Evolutionary conservation across 2,888 invertebrate species (phyloP), one percentile per base, ranked within the genome.

Genomic region (Stictocephala bisonia): DNA sequence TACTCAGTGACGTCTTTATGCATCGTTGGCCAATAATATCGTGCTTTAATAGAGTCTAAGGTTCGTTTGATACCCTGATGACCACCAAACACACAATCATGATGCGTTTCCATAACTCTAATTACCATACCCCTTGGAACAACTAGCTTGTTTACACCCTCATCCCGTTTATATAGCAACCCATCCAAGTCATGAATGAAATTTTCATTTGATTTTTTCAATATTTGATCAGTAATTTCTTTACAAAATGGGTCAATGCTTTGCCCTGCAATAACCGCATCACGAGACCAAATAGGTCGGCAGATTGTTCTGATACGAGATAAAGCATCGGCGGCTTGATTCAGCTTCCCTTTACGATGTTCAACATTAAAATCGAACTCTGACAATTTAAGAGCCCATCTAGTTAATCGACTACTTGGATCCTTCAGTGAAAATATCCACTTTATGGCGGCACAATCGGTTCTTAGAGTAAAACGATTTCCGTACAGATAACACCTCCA

Each of bases 21-120:
- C 80, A 83, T 81, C 6, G 75, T 78, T 18, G 72, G 70, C 82
- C 82, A 82, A 71, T 79, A 77, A 71, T 78, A 82, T 18, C 77
- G 72, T 71, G 77, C 56, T 78, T 74, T 56, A 11, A 82, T 75
- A 15, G 71, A 72, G 9, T 71, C 72, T 4, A 75, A 71, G 0
- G 81, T 82, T 69, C 79, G 78, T 11, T 80, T 75, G 15, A 78
- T 70, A 20, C 81, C 80, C 24, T 74, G 78, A 74, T 82, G 82
- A 9, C 80, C 79, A 18, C 77, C 74, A 9, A 77, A 68, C 2
- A 76, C 74, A 27, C 75, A 56, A 35, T 76, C 74, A 73, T 81
- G 81, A 50, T 76, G 76, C 26, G 76, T 66, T 22, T 73, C 27
- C 1, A 80, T 11, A 0, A 72, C 27, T 51, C 24, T 51, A 20